Evolutionary conservation across 2,888 invertebrate species (phyloP).

Genomic region (Agrochola macilenta): DNA sequence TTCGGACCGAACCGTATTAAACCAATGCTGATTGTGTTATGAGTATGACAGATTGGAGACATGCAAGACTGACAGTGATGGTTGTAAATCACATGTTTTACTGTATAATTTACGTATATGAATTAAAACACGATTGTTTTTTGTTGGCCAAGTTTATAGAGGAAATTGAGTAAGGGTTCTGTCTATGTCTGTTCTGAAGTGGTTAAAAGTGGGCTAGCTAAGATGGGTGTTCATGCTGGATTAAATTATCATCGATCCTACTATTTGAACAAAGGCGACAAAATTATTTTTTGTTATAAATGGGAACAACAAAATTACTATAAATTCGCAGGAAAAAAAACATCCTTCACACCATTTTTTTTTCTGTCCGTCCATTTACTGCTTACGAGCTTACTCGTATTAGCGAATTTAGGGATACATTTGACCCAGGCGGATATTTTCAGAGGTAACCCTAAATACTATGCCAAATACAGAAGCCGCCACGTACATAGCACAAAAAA

Average conservation of each 20-base stretch:
- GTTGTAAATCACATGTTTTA: constrained; percentile 14
- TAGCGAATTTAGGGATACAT: neutral
- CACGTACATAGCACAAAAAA: constrained; percentile 18
- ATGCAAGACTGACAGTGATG: constrained; percentile 30
- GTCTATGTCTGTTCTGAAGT: neutral
- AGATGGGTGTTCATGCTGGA: too few relatives aligned
- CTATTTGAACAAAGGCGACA: neutral
- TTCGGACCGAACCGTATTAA: neutral
- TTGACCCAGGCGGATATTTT: neutral
- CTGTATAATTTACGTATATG: constrained; percentile 32
- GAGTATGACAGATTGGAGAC: constrained; percentile 10
- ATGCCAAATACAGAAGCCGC: constrained; percentile 9
- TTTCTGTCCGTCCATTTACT: neutral
- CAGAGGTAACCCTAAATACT: constrained; percentile 29
- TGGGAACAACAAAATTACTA: neutral
- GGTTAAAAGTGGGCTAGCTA: neutral
- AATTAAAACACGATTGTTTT: constrained; percentile 32
- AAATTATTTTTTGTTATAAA: neutral
- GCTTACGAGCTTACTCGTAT: neutral
- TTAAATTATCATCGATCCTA: neutral
- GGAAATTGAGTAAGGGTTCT: constrained; percentile 34
- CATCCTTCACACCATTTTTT: too few relatives aligned
- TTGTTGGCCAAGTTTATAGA: neutral
- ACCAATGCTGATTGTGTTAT: neutral
- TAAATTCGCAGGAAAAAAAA: too few relatives aligned